A percentile compares a stretch with the other conserved stretches of the same genome.
These are phyloP conservation scores for Athripsodes cinereus DNA, from an alignment of 2,888 invertebrate species.

Conservation along the genomic window DNA sequence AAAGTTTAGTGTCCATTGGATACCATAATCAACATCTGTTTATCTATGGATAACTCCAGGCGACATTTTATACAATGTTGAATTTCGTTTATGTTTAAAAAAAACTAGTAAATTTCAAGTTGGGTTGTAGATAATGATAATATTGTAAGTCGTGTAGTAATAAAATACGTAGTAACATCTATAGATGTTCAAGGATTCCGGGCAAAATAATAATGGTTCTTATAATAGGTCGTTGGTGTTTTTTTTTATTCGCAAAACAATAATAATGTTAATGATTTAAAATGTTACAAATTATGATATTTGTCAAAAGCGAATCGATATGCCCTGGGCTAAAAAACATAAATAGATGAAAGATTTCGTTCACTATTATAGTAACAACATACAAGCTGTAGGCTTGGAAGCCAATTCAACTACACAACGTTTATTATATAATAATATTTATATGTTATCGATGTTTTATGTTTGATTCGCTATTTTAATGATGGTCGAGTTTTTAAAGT, in stretches of 20 bases:
- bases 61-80: neutral
- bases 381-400: too few relatives aligned
- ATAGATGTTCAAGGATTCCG: neutral
- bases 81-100: neutral
- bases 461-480: too few relatives aligned
- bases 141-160: neutral
- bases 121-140: neutral
- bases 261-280: conserved; percentile 1
- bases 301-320: conserved; percentile 1
- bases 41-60: neutral
- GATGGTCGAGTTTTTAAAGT: too few relatives aligned
- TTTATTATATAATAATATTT: too few relatives aligned
- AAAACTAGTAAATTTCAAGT: neutral
- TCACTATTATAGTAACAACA: too few relatives aligned
- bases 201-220: neutral
- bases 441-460: too few relatives aligned
- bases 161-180: neutral
- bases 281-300: conserved; percentile 2
- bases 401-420: too few relatives aligned
- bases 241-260: neutral
- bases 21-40: neutral
- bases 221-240: neutral
- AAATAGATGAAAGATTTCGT: too few relatives aligned
- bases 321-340: neutral
- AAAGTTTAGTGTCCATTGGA: too few relatives aligned